Evolutionary conservation across 23 tunicate genomes (phyloP).

Genomic region (Trididemnum nubilum): DNA sequence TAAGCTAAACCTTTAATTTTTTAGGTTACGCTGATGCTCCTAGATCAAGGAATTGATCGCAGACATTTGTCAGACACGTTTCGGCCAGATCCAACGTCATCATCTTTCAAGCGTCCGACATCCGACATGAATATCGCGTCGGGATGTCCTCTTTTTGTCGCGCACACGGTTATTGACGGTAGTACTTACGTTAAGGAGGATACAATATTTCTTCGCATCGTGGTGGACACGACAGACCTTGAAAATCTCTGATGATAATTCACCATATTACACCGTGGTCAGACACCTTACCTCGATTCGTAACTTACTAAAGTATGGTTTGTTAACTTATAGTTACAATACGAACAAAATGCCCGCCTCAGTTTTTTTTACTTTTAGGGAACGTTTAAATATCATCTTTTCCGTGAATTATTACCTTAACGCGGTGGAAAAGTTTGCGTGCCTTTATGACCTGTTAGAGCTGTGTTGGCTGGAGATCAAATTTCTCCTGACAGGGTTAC

Average conservation of each 20-base stretch:
- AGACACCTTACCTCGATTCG: no score
- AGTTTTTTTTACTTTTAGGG: no score
- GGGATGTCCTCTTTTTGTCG: constrained; percentile 88
- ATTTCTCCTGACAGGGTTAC: no score
- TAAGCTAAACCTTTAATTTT: not conserved
- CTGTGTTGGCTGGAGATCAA: no score
- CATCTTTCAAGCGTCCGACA: constrained; percentile 81
- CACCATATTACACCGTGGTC: no score
- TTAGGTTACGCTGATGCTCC: constrained; percentile 89
- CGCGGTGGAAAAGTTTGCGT: no score
- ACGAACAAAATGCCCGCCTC: no score
- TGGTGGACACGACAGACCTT: constrained; percentile 71
- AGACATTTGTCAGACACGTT: constrained; percentile 88
- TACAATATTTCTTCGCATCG: constrained; percentile 60
- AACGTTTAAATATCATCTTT: no score
- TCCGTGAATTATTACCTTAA: no score
- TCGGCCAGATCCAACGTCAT: constrained; percentile 89
- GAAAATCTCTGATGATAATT: constrained; percentile 49
- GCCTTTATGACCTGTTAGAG: no score
- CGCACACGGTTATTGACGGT: constrained; percentile 76
- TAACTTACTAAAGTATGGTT: no score
- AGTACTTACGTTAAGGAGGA: constrained; percentile 81
- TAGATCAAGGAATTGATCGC: constrained; percentile 79
- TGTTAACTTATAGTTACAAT: no score
- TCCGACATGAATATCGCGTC: constrained; percentile 98